Conservation (phyloP, 2,113 vertebrate species). For the Poeciliopsis turrubarensis region DNA sequence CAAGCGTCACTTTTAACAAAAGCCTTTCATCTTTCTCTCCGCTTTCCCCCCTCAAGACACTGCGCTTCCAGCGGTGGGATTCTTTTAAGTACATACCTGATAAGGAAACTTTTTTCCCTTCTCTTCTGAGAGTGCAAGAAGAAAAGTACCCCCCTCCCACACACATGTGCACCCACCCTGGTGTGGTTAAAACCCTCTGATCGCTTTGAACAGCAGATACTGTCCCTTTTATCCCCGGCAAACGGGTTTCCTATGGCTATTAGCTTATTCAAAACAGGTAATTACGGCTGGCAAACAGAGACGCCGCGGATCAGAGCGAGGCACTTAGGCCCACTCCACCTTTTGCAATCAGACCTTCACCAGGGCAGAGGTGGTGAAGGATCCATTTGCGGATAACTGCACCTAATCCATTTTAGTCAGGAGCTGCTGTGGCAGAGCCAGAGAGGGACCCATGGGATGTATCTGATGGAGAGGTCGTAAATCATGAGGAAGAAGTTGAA, state of each 20-base stretch:
- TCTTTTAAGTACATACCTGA: slow-evolving; percentile 95
- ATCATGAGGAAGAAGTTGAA: slow-evolving; percentile 71
- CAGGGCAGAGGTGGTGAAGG: slow-evolving; percentile 55
- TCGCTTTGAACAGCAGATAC: slow-evolving; percentile 74
- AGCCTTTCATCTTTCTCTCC: slow-evolving; percentile 94
- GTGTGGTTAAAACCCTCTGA: slow-evolving; percentile 70
- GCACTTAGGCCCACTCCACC: slow-evolving; percentile 64
- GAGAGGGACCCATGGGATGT: slow-evolving; percentile 58
- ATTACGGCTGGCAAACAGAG: slow-evolving; percentile 70
- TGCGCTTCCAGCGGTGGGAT: slow-evolving; percentile 84
- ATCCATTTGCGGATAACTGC: slow-evolving; percentile 79
- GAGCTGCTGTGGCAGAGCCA: slow-evolving; percentile 53
- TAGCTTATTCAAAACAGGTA: slow-evolving; percentile 80
- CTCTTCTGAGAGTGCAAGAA: slow-evolving; percentile 71
- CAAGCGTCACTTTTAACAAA: slow-evolving; percentile 91
- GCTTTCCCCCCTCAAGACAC: slow-evolving; percentile 86
- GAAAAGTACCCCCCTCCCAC: slow-evolving; percentile 83
- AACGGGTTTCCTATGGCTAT: slow-evolving; percentile 75
- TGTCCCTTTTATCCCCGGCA: slow-evolving; percentile 73
- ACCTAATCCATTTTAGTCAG: slow-evolving; percentile 76
- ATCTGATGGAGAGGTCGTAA: slow-evolving; percentile 74
- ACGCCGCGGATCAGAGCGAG: slow-evolving; percentile 50
- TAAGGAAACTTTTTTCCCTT: slow-evolving; percentile 83
- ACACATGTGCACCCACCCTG: slow-evolving; percentile 59
- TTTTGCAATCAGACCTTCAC: slow-evolving; percentile 66